These are phyloP conservation scores for Hydrolagus affinis DNA, from an alignment of 2,113 vertebrate species.

Conservation along the genomic window DNA sequence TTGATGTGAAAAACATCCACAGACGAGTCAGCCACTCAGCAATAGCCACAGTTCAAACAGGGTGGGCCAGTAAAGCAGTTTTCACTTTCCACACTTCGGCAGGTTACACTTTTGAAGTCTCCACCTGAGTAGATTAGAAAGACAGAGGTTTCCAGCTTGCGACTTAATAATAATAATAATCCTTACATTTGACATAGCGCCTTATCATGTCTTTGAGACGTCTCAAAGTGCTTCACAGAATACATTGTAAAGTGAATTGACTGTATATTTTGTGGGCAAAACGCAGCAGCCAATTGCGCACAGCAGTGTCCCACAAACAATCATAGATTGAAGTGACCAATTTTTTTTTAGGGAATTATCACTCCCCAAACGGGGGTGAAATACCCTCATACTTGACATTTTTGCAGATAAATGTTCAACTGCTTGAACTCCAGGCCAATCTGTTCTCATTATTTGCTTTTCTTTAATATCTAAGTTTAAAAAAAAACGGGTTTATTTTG, in stretches of 20 bases:
- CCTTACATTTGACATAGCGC: too few relatives aligned
- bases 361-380: too few relatives aligned
- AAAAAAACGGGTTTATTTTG: conserved; percentile 18
- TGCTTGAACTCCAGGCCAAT: background rate
- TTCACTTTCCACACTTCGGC: background rate
- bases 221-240: too few relatives aligned
- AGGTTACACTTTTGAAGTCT: background rate
- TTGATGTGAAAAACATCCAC: background rate
- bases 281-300: too few relatives aligned
- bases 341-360: too few relatives aligned
- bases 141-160: background rate
- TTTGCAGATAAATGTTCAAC: background rate
- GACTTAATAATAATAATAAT: background rate
- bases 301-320: too few relatives aligned
- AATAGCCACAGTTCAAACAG: background rate
- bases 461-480: too few relatives aligned
- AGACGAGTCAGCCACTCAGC: background rate
- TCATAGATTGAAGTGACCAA: too few relatives aligned
- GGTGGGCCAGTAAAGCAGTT: background rate
- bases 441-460: conserved; percentile 24
- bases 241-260: too few relatives aligned
- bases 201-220: too few relatives aligned
- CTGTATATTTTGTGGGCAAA: too few relatives aligned
- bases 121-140: conserved; percentile 9
- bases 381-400: background rate